Conservation (phyloP, 2,888 invertebrate species). For the Orthosia gracilis region DNA sequence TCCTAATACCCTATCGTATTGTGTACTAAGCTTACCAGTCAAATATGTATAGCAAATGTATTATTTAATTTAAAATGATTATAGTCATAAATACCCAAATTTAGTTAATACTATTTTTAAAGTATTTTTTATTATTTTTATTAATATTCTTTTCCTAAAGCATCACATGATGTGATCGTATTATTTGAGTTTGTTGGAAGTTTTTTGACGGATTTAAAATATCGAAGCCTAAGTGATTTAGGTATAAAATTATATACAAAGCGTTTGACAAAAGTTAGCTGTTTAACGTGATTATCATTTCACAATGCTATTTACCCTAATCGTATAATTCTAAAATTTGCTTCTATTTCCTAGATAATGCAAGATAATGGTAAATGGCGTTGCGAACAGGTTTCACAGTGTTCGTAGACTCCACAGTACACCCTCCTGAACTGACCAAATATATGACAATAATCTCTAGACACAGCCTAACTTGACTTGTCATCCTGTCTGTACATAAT, state of each 20-base stretch:
- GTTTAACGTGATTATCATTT: constrained; percentile 67
- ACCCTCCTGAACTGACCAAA: constrained; percentile 87
- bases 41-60: constrained; percentile 89
- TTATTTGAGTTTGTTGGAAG: constrained; percentile 81
- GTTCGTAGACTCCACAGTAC: constrained; percentile 74
- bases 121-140: constrained; percentile 82
- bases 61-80: constrained; percentile 90
- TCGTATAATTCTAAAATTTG: constrained; percentile 65
- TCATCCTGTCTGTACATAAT: constrained; percentile 78
- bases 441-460: constrained; percentile 90
- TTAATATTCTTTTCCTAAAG: constrained; percentile 82
- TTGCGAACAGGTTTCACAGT: constrained; percentile 64
- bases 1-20: constrained; percentile 88
- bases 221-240: constrained; percentile 76
- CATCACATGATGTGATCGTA: constrained; percentile 87
- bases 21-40: constrained; percentile 91
- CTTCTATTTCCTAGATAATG: constrained; percentile 73
- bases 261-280: constrained; percentile 75
- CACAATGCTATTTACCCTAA: constrained; percentile 70
- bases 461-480: constrained; percentile 84
- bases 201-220: constrained; percentile 75
- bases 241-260: constrained; percentile 76
- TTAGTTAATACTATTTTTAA: constrained; percentile 89
- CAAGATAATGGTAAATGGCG: constrained; percentile 67
- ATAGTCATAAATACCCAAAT: constrained; percentile 91